These are phyloP conservation scores for Dione vanillae DNA, from an alignment of 2,888 invertebrate genomes.

Conservation along the genomic window DNA sequence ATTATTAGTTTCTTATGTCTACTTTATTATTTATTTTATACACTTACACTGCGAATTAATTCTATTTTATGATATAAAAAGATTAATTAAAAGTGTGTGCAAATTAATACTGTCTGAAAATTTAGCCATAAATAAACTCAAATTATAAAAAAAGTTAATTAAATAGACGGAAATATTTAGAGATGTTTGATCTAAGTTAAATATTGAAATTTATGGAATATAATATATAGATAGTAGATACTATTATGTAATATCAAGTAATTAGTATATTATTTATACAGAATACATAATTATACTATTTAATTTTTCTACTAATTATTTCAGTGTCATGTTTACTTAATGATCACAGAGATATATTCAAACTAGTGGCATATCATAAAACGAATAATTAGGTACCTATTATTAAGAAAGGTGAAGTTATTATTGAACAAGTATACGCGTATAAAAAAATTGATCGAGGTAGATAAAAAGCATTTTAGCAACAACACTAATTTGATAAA, in stretches of 20 bases:
- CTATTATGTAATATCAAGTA: background rate
- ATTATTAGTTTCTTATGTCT: too few relatives aligned
- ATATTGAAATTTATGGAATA: too few relatives aligned
- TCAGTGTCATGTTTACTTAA: slow-evolving; percentile 35
- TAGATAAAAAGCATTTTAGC: slow-evolving; percentile 8
- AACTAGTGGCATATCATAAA: slow-evolving; percentile 40
- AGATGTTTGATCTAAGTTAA: too few relatives aligned
- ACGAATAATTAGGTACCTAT: slow-evolving; percentile 41
- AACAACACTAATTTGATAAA: background rate
- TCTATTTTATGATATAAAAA: too few relatives aligned
- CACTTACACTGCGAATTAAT: too few relatives aligned
- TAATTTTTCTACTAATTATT: background rate
- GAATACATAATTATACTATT: too few relatives aligned
- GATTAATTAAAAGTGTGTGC: too few relatives aligned
- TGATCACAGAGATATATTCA: slow-evolving; percentile 34
- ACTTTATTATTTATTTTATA: too few relatives aligned
- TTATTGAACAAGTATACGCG: slow-evolving; percentile 25
- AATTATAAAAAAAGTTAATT: too few relatives aligned
- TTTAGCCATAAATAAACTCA: background rate
- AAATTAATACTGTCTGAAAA: background rate
- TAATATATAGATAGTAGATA: too few relatives aligned
- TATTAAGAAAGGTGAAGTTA: slow-evolving; percentile 44
- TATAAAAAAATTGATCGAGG: slow-evolving; percentile 28
- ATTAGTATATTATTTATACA: background rate
- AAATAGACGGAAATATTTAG: too few relatives aligned